Evolutionary conservation across 2,888 invertebrate species (phyloP), one percentile per base, ranked within the genome.

Genomic region (Erannis defoliaria): DNA sequence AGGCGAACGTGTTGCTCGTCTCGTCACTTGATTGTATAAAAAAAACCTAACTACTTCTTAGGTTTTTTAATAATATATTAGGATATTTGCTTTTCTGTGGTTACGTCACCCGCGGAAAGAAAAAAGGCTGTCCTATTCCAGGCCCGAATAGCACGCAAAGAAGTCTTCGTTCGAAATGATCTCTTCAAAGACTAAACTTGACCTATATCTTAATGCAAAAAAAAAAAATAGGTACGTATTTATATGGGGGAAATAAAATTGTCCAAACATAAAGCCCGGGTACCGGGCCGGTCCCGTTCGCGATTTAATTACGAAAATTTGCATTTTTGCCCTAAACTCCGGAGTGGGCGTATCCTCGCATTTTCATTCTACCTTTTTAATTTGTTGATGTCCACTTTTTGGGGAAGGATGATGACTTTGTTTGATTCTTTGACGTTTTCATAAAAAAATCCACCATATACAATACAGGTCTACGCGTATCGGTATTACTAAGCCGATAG

Each of bases 261-360:
- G 49, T 64, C 42, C 53, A 64, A 74, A 80, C 74, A 80, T 78
- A 78, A 84, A 82, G 77, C 76, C 77, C 77, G 79, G 82, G 77
- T 64, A 73, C 60, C 71, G 77, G 72, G 74, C 76, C 81, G 82
- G 84, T 80, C 80, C 77, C 79, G 80, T 75, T 75, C 71, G 70
- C 69, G 73, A 87, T 88, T 88, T 88, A 86, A 89, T 88, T 86
- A 86, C 77, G 66, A 50, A 76, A 76, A 89, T 89, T 88, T 84
- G 84, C 88, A 89, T 89, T 85, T 83, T 85, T 81, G 75, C 78
- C 75, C 70, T 71, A 74, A 77, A 76, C 66, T 70, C 73, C 67
- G 72, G 71, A 72, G 71, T 68, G 74, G 73, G 59, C 75, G 50
- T 73, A 74, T 76, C 73, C 64, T 78, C 72, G 51, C 72, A 67